Evolutionary conservation across 2,113 vertebrate species (phyloP).

Genomic region (Genyomyrus donnyi): DNA sequence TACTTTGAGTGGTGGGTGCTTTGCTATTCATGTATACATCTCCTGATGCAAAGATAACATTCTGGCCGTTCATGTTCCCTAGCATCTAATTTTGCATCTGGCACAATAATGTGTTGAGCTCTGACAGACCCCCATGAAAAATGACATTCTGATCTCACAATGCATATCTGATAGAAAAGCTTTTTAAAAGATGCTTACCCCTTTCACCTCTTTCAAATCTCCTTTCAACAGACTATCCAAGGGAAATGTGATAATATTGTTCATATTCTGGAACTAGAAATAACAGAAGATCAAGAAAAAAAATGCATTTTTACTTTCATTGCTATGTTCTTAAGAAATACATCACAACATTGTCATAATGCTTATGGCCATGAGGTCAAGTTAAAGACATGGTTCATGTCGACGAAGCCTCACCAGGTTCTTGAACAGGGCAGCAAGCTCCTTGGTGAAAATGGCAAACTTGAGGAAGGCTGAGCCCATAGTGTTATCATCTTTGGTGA

Average conservation of each 20-base stretch:
- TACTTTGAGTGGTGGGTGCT: background rate
- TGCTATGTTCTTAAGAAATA: background rate
- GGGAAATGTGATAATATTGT: constrained; percentile 95
- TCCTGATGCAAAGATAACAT: background rate
- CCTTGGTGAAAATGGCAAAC: constrained; percentile 86
- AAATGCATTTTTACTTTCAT: background rate
- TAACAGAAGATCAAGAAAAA: background rate
- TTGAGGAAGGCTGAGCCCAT: constrained; percentile 80
- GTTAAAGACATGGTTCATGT: background rate
- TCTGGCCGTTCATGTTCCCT: background rate
- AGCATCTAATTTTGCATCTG: background rate
- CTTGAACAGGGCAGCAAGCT: constrained; percentile 90
- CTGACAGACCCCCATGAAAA: background rate
- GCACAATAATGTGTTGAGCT: background rate
- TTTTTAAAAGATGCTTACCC: constrained; percentile 60
- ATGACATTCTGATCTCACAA: background rate
- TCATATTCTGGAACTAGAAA: constrained; percentile 91
- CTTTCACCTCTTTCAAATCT: constrained; percentile 92
- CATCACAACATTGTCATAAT: background rate
- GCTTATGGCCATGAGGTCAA: background rate
- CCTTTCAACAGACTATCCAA: constrained; percentile 94
- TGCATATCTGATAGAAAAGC: background rate
- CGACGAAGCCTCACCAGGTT: constrained; percentile 76
- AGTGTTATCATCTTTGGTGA: constrained; percentile 72
- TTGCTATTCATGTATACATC: background rate